Base-by-base conservation (phyloP, 2,797 vertebrate species). In the Tauraco hartlaubi region DNA sequence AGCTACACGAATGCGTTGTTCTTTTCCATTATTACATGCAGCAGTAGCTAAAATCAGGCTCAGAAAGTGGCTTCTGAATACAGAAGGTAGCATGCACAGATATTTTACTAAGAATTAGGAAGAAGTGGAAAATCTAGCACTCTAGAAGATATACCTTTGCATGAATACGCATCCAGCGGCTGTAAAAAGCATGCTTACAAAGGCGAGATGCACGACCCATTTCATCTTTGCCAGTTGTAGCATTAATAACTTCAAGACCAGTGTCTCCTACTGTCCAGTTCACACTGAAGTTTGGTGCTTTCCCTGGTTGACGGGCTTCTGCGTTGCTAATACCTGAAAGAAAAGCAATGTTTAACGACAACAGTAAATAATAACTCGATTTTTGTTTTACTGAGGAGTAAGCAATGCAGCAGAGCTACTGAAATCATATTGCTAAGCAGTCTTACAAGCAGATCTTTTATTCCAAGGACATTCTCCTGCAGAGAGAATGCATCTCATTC, bases 211-310 rank as follows among this genome's bases (percentile, higher is more conserved):
- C 98, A 1, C 99, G 99, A 35, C 99, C 99, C 98, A 99, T 98
- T 95, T 99, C 99, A 33, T 99, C 99, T 92, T 99, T 99, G 90
- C 99, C 99, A 0, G 99, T 99, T 5, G 99, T 99, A 25, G 99
- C 99, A 11, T 99, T 99, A 97, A 99, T 99, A 33, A 99, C 97
- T 97, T 99, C 99, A 43, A 99, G 97, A 15, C 94, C 97, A 31
- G 98, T 85, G 95, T 99, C 99, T 1, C 99, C 99, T 43, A 99
- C 98, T 1, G 99, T 99, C 99, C 99, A 99, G 98, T 99, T 99
- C 91, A 99, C 99, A 1, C 99, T 99, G 98, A 99, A 99, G 98
- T 99, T 99, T 0, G 99, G 99, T 1, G 99, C 99, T 96, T 99
- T 99, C 33, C 99, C 99, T 1, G 99, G 99, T 64, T 99, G 99